Evolutionary conservation across 2,797 vertebrate species (phyloP).

Genomic region (Cyclura pinguis): DNA sequence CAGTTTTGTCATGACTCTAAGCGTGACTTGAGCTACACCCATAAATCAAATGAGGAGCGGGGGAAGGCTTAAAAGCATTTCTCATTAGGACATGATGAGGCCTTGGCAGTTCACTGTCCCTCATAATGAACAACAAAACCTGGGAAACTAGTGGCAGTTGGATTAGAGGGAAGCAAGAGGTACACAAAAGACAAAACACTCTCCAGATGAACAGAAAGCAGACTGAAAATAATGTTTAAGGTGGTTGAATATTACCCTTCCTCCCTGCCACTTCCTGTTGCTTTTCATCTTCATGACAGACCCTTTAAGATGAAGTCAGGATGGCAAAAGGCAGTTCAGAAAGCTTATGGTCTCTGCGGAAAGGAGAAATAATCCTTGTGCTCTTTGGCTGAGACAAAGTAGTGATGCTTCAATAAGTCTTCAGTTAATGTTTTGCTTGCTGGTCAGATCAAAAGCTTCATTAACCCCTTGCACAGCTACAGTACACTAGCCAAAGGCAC

Average conservation of each 20-base stretch:
- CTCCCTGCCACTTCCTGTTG: neutral
- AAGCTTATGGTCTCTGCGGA: neutral
- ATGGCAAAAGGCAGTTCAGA: slow-evolving; percentile 17
- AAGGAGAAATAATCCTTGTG: slow-evolving; percentile 41
- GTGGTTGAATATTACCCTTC: neutral
- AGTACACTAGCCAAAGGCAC: neutral
- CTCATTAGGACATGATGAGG: slow-evolving; percentile 55
- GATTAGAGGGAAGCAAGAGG: neutral
- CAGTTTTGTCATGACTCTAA: slow-evolving; percentile 59
- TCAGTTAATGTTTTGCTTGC: neutral
- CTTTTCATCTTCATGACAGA: neutral
- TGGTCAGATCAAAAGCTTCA: slow-evolving; percentile 24
- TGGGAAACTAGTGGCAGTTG: slow-evolving; percentile 4
- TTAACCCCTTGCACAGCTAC: neutral
- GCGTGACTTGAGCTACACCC: slow-evolving; percentile 49
- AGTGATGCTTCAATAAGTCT: slow-evolving; percentile 23
- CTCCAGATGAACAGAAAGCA: neutral
- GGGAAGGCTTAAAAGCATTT: slow-evolving; percentile 59
- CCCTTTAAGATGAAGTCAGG: neutral
- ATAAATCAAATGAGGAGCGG: slow-evolving; percentile 73
- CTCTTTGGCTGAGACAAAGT: slow-evolving; percentile 23
- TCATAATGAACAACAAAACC: slow-evolving; percentile 71
- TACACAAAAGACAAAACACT: neutral
- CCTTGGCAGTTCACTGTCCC: slow-evolving; percentile 49
- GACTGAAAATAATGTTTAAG: neutral